Evolutionary conservation across 1,140 invertebrate species (phyloP).

Genomic region (Leptopilina boulardi): DNA sequence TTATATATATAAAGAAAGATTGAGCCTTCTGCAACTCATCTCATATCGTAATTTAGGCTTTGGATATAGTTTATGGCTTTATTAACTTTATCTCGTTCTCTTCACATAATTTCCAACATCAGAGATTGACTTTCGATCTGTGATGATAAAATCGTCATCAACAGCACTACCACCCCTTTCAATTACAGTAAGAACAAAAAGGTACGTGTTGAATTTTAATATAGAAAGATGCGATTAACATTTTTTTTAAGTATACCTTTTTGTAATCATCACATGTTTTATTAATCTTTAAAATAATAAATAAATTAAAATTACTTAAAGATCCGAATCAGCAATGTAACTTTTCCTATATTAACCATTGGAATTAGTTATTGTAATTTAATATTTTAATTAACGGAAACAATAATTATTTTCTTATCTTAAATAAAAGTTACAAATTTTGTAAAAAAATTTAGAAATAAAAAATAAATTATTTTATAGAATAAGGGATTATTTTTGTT

Average conservation of each 20-base stretch:
- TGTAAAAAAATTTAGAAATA: too few relatives aligned
- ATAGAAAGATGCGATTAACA: neutral
- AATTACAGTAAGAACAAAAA: neutral
- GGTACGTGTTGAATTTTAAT: neutral
- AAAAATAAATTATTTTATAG: neutral
- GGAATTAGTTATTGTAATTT: too few relatives aligned
- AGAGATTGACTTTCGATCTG: constrained; percentile 17
- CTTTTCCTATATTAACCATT: too few relatives aligned
- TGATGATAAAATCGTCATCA: constrained; percentile 9
- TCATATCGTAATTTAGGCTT: neutral
- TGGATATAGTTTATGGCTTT: constrained; percentile 9
- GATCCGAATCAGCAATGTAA: too few relatives aligned
- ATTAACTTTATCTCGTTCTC: constrained; percentile 17
- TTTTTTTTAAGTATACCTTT: too few relatives aligned
- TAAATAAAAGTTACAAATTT: too few relatives aligned
- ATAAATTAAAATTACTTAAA: too few relatives aligned
- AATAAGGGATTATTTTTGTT: neutral
- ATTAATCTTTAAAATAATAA: too few relatives aligned
- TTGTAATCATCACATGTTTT: too few relatives aligned
- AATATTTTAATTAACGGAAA: too few relatives aligned
- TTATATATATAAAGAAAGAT: neutral
- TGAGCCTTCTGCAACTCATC: neutral
- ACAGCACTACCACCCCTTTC: neutral
- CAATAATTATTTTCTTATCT: too few relatives aligned
- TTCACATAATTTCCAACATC: neutral